These are phyloP conservation scores for Caenorhabditis sp. DNA, from an alignment of 2,888 invertebrate genomes.

Conservation along the genomic window DNA sequence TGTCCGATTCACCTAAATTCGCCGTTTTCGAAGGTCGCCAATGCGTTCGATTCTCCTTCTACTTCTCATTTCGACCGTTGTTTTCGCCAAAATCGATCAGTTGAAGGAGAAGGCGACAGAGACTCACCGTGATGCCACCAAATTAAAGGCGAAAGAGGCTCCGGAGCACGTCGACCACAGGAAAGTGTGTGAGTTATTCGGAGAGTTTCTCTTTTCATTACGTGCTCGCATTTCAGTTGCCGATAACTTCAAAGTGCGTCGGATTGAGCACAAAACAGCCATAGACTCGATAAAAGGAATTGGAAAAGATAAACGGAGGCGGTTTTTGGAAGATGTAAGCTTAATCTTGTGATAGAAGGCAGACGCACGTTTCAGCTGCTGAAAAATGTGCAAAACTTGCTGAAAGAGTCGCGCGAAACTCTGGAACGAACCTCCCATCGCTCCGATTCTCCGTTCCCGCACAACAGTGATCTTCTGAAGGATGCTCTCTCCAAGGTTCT, in stretches of 20 bases:
- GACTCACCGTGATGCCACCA: slow-evolving; percentile 40
- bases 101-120: slow-evolving; percentile 41
- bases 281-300: slow-evolving; percentile 50
- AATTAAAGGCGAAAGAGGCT: slow-evolving; percentile 50
- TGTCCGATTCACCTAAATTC: background rate
- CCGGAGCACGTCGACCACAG: slow-evolving; percentile 49
- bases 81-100: slow-evolving; percentile 48
- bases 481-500: slow-evolving; percentile 55
- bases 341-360: background rate
- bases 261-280: slow-evolving; percentile 45
- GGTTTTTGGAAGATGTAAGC: slow-evolving; percentile 57
- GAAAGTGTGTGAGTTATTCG: slow-evolving; percentile 36
- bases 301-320: slow-evolving; percentile 31
- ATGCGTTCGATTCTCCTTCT: background rate
- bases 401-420: slow-evolving; percentile 48
- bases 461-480: slow-evolving; percentile 54
- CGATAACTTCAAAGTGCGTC: slow-evolving; percentile 37
- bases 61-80: slow-evolving; percentile 2
- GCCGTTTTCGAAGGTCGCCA: background rate
- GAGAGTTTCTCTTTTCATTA: background rate
- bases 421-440: slow-evolving; percentile 54
- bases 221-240: slow-evolving; percentile 18
- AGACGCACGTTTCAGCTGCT: slow-evolving; percentile 33
- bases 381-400: slow-evolving; percentile 51
- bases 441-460: slow-evolving; percentile 53